phyloP scores from a whole-genome alignment of 2,797 vertebrate genomes.

The Pipistrellus pipistrellus region DNA sequence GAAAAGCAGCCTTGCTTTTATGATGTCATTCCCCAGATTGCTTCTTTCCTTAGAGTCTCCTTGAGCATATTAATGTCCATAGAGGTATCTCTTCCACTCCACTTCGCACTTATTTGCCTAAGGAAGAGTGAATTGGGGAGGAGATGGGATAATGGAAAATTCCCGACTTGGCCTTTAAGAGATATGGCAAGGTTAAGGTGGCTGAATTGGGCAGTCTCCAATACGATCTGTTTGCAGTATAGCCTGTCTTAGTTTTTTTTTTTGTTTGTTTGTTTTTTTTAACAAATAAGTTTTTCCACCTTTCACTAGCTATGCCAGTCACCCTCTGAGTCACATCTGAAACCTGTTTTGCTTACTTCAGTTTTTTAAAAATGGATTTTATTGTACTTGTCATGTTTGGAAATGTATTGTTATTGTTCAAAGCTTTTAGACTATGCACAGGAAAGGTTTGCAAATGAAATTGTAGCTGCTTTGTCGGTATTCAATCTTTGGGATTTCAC shows the following conservation, averaged over 20 bases:
- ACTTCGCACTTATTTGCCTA: background rate
- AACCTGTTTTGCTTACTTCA: conserved; percentile 69
- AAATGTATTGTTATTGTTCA: conserved; percentile 73
- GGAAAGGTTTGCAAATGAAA: conserved; percentile 64
- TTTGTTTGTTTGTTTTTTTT: background rate
- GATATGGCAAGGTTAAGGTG: background rate
- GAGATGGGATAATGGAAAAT: background rate
- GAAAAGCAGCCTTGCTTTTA: conserved; percentile 70
- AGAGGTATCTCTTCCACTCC: background rate
- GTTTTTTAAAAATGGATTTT: conserved; percentile 64
- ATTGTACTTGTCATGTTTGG: conserved; percentile 69
- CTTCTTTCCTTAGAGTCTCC: conserved; percentile 27
- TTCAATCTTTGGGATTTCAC: conserved; percentile 71
- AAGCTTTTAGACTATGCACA: conserved; percentile 60
- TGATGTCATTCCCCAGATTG: conserved; percentile 11
- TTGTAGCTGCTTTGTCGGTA: conserved; percentile 51
- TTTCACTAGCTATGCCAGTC: conserved; percentile 35
- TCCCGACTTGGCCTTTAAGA: background rate
- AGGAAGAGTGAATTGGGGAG: background rate
- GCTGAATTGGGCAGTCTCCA: background rate
- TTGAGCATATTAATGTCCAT: background rate
- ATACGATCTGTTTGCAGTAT: background rate
- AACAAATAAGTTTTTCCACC: conserved; percentile 17
- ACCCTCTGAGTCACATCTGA: conserved; percentile 51
- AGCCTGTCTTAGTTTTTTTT: background rate